These are phyloP conservation scores for Enteromius mattozi DNA, from an alignment of 2,797 vertebrate species.

Conservation along the genomic window DNA sequence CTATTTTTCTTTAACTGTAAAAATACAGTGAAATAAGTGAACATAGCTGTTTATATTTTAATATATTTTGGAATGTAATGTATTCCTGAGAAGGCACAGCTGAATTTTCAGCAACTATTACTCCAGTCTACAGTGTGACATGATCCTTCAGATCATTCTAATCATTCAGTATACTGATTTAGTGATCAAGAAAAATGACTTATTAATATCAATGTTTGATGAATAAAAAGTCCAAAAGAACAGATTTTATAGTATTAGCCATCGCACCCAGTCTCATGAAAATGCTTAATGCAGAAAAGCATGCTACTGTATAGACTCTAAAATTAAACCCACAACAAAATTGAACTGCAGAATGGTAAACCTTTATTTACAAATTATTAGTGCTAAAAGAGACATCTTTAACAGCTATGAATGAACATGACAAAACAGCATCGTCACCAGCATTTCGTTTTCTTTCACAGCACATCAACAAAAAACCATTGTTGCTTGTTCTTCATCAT, in stretches of 20 bases:
- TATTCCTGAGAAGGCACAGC: background rate
- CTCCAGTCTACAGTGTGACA: background rate
- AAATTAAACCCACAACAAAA: no score
- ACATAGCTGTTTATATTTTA: background rate
- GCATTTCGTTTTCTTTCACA: no score
- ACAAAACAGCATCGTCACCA: no score
- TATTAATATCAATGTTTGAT: background rate
- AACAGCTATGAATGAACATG: no score
- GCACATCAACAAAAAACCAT: no score
- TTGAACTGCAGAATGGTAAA: no score
- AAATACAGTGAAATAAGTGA: background rate
- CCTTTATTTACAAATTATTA: no score
- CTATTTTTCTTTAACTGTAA: background rate
- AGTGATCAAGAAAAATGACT: background rate
- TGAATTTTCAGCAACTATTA: background rate
- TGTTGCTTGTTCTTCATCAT: no score
- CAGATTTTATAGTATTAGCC: background rate
- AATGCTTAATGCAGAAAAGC: no score
- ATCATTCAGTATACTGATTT: background rate
- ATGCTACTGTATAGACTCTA: no score
- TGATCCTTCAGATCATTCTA: background rate
- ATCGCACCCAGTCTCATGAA: no score
- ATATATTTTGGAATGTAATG: background rate
- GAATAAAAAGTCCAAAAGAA: background rate
- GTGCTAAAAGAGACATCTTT: no score